phyloP scores from a whole-genome alignment of 1,140 invertebrate genomes.

The Pseudoatta argentina region DNA sequence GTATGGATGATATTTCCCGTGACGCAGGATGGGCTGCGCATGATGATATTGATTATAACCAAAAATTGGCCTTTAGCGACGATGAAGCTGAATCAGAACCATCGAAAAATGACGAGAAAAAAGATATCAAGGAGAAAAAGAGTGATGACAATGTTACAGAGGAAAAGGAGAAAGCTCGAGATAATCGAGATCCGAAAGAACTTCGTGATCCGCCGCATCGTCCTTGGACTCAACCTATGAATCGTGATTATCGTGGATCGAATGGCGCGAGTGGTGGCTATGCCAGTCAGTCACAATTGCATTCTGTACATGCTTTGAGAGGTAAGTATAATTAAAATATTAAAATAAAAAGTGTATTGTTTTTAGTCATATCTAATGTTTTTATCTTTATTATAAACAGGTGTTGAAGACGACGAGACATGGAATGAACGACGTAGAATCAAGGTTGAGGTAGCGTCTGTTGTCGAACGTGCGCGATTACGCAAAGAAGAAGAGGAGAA shows the following conservation, averaged over 20 bases:
- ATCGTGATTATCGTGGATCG: constrained; percentile 82
- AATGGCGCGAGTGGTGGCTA: constrained; percentile 74
- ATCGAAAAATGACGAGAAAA: constrained; percentile 73
- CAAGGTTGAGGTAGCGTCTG: constrained; percentile 90
- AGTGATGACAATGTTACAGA: constrained; percentile 74
- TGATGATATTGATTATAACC: constrained; percentile 98
- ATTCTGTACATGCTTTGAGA: constrained; percentile 80
- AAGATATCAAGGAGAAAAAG: constrained; percentile 78
- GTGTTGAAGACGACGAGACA: constrained; percentile 91
- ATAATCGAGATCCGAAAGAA: constrained; percentile 79
- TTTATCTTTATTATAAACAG: constrained; percentile 61
- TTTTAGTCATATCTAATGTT: background rate
- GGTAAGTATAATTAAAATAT: constrained; percentile 68
- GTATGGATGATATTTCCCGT: constrained; percentile 95
- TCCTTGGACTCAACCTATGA: constrained; percentile 80
- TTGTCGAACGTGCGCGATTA: constrained; percentile 91
- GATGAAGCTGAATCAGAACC: constrained; percentile 89
- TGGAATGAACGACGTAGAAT: constrained; percentile 91
- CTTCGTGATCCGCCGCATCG: constrained; percentile 76
- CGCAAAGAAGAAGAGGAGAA: constrained; percentile 94
- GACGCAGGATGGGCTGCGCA: constrained; percentile 96
- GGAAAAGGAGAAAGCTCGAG: constrained; percentile 79
- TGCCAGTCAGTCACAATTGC: constrained; percentile 76
- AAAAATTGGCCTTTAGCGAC: constrained; percentile 97
- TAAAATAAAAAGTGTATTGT: background rate